Conservation (phyloP, 2,797 vertebrate genomes). For the Trichosurus vulpecula region DNA sequence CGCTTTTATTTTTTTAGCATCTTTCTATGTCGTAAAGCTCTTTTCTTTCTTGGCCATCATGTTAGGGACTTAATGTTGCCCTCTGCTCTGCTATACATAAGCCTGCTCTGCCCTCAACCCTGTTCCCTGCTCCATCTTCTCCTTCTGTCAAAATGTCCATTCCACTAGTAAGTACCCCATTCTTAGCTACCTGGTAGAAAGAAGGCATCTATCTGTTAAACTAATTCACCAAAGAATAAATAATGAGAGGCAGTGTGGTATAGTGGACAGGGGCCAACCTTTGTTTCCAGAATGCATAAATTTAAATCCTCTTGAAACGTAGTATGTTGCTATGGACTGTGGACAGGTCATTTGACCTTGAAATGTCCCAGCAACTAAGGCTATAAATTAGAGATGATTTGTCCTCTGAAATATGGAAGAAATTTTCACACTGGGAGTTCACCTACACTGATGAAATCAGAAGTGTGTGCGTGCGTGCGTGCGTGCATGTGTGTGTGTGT, state of each 20-base stretch:
- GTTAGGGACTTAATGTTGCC: background rate
- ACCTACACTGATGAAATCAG: background rate
- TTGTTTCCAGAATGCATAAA: background rate
- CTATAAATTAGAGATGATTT: background rate
- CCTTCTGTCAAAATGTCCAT: background rate
- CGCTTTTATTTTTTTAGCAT: background rate
- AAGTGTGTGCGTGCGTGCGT: no score
- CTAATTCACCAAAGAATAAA: background rate
- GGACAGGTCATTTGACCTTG: background rate
- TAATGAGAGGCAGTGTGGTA: background rate
- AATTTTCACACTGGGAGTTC: background rate
- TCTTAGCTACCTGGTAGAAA: background rate
- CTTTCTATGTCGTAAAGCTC: background rate
- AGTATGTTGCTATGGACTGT: background rate
- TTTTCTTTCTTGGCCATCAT: background rate
- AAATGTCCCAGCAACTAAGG: background rate
- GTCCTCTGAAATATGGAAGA: background rate
- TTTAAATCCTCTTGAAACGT: background rate
- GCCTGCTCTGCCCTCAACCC: background rate
- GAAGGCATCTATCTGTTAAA: background rate
- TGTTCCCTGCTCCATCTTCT: background rate
- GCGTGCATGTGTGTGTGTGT: background rate
- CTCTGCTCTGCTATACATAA: background rate
- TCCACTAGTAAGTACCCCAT: background rate
- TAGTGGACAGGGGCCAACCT: background rate